Evolutionary conservation across 2,113 vertebrate species (phyloP), one percentile per base, ranked within the genome.

Genomic region (Rhinoptilus africanus): DNA sequence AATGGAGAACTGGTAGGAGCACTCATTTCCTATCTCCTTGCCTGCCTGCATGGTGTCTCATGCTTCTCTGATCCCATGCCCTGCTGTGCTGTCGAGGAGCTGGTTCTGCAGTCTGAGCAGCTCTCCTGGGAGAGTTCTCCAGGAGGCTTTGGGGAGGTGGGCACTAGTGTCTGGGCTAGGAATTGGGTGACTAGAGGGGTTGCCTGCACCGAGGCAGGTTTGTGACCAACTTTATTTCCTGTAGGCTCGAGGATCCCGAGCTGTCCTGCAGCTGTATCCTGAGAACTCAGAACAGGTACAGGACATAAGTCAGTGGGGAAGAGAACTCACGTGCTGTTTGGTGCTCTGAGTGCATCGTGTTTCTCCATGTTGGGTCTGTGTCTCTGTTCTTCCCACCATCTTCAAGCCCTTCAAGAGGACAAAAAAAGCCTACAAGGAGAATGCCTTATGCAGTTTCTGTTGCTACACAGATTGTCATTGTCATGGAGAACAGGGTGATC

Each of bases 251-350:
- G 99, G 99, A 51, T 97, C 98, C 26, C 98, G 99, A 76, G 99
- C 99, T 1, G 98, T 99, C 78, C 98, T 99, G 85, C 99, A 99
- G 97, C 79, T 99, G 63, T 99, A 99, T 91, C 99, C 99, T 0
- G 99, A 99, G 97, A 99, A 99, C 97, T 98, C 99, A 0, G 98
- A 99, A 88, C 99, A 99, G 99, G 99, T 99, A 97, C 54, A 27
- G 47, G 45, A 96, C 24, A 85, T 28, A 34, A 19, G 4, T 35
- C 27, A 41, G 34, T 12, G 14, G 17, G 78, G 35, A 50, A 13
- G 53, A 51, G n/a, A 19, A 69, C 27, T 34, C 2, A 1, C 12
- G 10, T 5, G 8, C 35, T 50, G 4, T 16, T 41, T 41, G 39
- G 54, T 47, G n/a, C 35, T 88, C 19, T 85, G 54, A 62, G 20